Conservation (phyloP, 2,888 invertebrate species). For the Eucera pruinosa region DNA sequence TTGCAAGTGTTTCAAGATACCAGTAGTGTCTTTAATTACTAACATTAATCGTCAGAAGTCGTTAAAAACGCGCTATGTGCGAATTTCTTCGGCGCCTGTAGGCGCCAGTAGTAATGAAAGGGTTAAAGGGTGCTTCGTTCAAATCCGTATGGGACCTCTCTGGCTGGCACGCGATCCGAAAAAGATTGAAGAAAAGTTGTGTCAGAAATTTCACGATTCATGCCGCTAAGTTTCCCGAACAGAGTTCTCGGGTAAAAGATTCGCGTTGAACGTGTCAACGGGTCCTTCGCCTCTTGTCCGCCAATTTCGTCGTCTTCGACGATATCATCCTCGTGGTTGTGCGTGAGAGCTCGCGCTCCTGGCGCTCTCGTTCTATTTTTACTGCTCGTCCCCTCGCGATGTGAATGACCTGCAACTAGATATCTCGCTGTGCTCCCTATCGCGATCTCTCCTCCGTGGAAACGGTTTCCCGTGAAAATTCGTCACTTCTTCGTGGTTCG, state of each 20-base stretch:
- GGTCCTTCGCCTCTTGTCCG: slow-evolving; percentile 7
- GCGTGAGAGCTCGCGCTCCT: slow-evolving; percentile 78
- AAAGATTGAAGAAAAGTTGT: no score
- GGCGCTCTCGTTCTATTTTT: slow-evolving; percentile 82
- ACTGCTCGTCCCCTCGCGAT: slow-evolving; percentile 81
- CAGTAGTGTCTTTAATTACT: no score
- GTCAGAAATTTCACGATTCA: no score
- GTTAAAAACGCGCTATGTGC: no score
- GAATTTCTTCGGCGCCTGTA: no score
- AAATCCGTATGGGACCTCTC: no score
- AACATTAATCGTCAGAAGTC: no score
- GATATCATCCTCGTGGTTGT: slow-evolving; percentile 68
- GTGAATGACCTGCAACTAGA: slow-evolving; percentile 84
- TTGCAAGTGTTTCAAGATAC: no score
- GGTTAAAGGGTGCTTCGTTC: no score
- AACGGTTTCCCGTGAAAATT: slow-evolving; percentile 46
- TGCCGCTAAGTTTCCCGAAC: background rate
- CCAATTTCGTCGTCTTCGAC: slow-evolving; percentile 44
- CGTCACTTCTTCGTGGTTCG: background rate
- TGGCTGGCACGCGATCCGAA: no score
- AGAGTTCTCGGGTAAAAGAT: no score
- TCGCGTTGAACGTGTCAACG: background rate
- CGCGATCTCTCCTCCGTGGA: slow-evolving; percentile 50
- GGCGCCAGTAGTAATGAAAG: no score
- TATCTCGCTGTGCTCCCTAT: slow-evolving; percentile 73